Percentiles rank a stretch among this genome's conserved stretches.
Evolutionary conservation across 2,888 invertebrate species (phyloP).

Genomic region (Dorcus hopei): DNA sequence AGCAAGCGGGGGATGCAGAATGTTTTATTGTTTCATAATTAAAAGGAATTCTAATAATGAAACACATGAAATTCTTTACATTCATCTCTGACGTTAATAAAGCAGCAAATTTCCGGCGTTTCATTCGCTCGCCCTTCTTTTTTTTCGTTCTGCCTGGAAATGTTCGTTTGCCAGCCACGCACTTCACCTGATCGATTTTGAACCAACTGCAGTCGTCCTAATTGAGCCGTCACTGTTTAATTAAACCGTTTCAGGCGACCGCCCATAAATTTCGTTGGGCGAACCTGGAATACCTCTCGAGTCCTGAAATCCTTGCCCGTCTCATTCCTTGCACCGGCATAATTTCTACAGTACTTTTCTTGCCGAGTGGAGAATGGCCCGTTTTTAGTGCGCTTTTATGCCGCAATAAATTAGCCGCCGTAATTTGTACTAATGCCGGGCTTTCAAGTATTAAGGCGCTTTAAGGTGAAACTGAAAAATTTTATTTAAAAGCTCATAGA

Average conservation of each 20-base stretch:
- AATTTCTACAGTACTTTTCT: no score
- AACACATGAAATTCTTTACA: not conserved
- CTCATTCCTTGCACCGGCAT: not conserved
- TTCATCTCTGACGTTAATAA: not conserved
- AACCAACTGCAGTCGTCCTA: constrained; percentile 20
- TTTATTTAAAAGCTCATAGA: no score
- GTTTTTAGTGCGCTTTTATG: no score
- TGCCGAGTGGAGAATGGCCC: no score
- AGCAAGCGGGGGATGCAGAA: no score
- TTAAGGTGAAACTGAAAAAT: no score
- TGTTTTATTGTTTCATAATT: not conserved
- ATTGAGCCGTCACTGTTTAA: constrained; percentile 40
- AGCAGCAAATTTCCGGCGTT: not conserved
- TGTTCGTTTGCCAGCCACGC: no score
- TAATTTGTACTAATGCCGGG: no score
- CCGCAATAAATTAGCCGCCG: no score
- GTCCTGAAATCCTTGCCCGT: not conserved
- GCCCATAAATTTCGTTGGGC: constrained; percentile 36
- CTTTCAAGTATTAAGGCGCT: no score
- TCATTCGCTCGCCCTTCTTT: not conserved
- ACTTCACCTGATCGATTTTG: not conserved
- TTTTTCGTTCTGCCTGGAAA: no score
- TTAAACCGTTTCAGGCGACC: constrained; percentile 36
- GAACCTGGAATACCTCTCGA: constrained; percentile 14
- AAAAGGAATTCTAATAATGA: not conserved